Base-by-base conservation (phyloP, 1,140 invertebrate species). In the Ctenoplectra terminalis region DNA sequence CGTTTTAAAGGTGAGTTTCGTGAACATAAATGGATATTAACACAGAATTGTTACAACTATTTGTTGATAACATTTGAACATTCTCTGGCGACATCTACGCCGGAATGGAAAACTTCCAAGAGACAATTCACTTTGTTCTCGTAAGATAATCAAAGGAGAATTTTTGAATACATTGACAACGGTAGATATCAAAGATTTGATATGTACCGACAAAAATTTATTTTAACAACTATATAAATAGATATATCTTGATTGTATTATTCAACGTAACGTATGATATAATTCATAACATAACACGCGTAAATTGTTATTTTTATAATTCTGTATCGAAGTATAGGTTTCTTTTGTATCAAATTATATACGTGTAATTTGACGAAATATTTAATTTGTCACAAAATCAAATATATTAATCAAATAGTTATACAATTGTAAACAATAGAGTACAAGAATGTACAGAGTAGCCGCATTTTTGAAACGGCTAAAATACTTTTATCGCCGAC, bases 31-130 rank as follows among this genome's bases (percentile, higher is more conserved):
- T 20, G 17, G n/a, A 9, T 70, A 34, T 8, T 17, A 0, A 70
- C 20, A 9, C n/a, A 26, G 15, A 52, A 31, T 48, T 60, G 11
- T 37, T 26, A 2, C 23, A 72, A 58, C 20, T 48, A 61, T 48
- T 48, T 6, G 9, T 46, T 48, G 56, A 26, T 17, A 52, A 75
- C 15, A 29, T 40, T 40, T 40, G 23, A 2, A 20, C 31, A 17
- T 43, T 43, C 34, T 43, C 11, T 76, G 48, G 61, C 34, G 73
- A 66, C 73, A 76, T 66, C 73, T 76, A 26, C 6, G 17, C 2
- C 1, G 2, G 0, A 2, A 7, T 29, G 8, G 1, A 1, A 2
- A 11, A 43, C 1, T 29, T 64, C n/a, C 15, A 29, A 23, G 9
- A 15, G 1, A 40, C 34, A 40, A 26, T 6, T 11, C 23, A 29